Conservation (phyloP, 2,797 vertebrate genomes). For the Fistularia tabacaria region DNA sequence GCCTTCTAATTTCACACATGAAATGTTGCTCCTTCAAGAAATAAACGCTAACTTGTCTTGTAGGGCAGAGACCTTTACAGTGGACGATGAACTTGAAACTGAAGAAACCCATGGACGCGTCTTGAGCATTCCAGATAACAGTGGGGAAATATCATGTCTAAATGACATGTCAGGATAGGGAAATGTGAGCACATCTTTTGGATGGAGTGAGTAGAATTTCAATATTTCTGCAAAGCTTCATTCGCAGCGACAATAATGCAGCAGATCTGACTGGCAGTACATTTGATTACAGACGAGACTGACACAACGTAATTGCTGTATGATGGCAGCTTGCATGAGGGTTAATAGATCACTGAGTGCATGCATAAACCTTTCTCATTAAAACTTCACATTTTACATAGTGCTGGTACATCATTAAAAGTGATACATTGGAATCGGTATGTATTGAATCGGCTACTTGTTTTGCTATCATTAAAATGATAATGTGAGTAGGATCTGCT, state of each 20-base stretch:
- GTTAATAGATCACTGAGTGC: constrained; percentile 41
- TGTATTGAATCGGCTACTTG: neutral
- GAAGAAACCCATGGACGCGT: too few relatives aligned
- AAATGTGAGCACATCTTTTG: constrained; percentile 21
- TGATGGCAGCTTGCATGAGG: constrained; percentile 42
- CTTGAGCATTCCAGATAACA: neutral
- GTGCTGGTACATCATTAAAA: constrained; percentile 5
- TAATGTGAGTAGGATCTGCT: neutral
- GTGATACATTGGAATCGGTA: neutral
- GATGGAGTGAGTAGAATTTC: constrained; percentile 22
- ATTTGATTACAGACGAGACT: constrained; percentile 54
- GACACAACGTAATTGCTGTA: constrained; percentile 48
- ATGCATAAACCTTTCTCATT: constrained; percentile 44
- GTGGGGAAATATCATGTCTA: neutral
- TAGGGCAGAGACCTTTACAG: too few relatives aligned
- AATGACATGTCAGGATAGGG: constrained; percentile 7
- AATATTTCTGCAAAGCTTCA: constrained; percentile 39
- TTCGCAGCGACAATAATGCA: constrained; percentile 47
- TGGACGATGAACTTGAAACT: too few relatives aligned
- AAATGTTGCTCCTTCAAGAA: too few relatives aligned
- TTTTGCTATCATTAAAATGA: constrained; percentile 33
- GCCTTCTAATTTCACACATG: too few relatives aligned
- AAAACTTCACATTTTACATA: constrained; percentile 17
- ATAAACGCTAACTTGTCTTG: too few relatives aligned
- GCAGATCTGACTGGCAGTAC: constrained; percentile 53